Percentiles rank a stretch among this genome's conserved stretches.
Conservation (phyloP, 1,140 invertebrate species). For the Hyles vespertilio region DNA sequence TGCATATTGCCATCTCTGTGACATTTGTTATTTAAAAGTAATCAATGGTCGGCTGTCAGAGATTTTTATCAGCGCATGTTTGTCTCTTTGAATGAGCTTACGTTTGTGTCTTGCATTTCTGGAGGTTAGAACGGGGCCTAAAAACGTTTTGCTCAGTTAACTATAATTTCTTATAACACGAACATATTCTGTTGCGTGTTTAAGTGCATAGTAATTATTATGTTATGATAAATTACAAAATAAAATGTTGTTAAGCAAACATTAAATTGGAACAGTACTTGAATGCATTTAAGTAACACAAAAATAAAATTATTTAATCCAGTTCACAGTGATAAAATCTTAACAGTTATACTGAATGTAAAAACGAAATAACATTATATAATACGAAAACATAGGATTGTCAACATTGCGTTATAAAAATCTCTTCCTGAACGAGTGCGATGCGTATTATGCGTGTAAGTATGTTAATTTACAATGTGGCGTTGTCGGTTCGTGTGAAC, state of each 20-base stretch:
- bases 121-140: too few relatives aligned
- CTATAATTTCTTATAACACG: too few relatives aligned
- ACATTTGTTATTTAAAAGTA: too few relatives aligned
- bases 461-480: conserved; percentile 18
- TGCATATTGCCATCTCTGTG: too few relatives aligned
- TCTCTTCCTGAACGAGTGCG: conserved; percentile 6
- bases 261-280: background rate
- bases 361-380: conserved; percentile 9
- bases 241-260: background rate
- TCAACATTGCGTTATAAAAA: conserved; percentile 5
- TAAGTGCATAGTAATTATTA: too few relatives aligned
- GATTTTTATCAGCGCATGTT: too few relatives aligned
- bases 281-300: background rate
- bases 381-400: conserved; percentile 12
- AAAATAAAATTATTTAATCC: conserved; percentile 7
- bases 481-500: conserved; percentile 19
- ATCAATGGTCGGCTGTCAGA: too few relatives aligned
- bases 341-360: conserved; percentile 1
- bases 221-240: too few relatives aligned
- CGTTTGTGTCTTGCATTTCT: too few relatives aligned
- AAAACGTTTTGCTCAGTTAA: too few relatives aligned
- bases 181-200: too few relatives aligned
- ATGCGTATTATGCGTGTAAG: conserved; percentile 10
- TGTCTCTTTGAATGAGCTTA: too few relatives aligned
- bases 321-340: background rate